A percentile compares a stretch with the other conserved stretches of the same genome.
These are phyloP conservation scores for Sussaba pulchella DNA, from an alignment of 2,888 invertebrate genomes.

Conservation along the genomic window DNA sequence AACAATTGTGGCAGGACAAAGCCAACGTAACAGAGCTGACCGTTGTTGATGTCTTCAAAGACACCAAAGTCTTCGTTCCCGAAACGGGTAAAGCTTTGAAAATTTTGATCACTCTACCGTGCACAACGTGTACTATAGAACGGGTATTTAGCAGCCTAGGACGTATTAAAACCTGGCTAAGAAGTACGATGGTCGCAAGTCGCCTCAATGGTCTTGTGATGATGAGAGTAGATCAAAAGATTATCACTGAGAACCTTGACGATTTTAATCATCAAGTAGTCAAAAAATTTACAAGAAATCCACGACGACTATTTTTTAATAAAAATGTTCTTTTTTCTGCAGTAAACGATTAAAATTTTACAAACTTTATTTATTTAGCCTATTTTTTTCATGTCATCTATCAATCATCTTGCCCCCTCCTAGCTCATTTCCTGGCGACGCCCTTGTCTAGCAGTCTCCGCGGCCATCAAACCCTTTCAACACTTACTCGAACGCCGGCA, in stretches of 20 bases:
- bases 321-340: not conserved
- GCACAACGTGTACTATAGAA: slow-evolving; percentile 64
- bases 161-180: slow-evolving; percentile 68
- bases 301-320: not conserved
- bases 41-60: slow-evolving; percentile 16
- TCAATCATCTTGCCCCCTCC: no score
- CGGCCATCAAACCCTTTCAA: slow-evolving; percentile 39
- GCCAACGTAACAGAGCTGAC: not conserved
- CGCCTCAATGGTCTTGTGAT: slow-evolving; percentile 56
- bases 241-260: slow-evolving; percentile 1
- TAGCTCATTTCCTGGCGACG: no score
- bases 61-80: not conserved
- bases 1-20: slow-evolving; percentile 13
- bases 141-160: slow-evolving; percentile 65
- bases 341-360: not conserved
- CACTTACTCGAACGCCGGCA: slow-evolving; percentile 44
- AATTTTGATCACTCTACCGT: slow-evolving; percentile 50
- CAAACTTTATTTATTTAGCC: no score
- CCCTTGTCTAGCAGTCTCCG: not conserved
- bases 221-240: slow-evolving; percentile 59
- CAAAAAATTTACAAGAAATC: not conserved
- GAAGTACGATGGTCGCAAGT: slow-evolving; percentile 64
- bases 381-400: no score
- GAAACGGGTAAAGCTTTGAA: slow-evolving; percentile 25
- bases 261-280: slow-evolving; percentile 1